A percentile compares a stretch with the other conserved stretches of the same genome.
Conservation (phyloP, 2,797 vertebrate genomes). For the Sebastes minor region DNA sequence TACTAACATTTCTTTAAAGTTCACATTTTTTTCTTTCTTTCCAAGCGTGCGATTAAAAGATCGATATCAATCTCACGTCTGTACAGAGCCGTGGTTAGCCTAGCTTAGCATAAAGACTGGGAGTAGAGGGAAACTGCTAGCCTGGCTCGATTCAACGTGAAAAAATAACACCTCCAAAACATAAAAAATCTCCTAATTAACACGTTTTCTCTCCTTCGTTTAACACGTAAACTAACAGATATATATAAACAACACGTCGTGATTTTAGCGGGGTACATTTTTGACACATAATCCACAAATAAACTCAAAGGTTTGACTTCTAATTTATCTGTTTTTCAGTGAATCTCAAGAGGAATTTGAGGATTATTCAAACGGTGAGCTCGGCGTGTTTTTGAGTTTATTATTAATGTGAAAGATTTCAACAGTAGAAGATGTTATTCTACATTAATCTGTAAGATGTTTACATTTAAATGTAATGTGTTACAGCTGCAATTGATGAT, state of each 20-base stretch:
- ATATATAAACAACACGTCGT: too few species aligned
- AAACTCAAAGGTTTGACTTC: neutral
- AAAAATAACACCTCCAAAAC: too few species aligned
- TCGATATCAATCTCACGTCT: too few species aligned
- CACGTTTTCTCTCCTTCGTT: too few species aligned
- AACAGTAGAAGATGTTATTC: neutral
- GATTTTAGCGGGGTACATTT: too few species aligned
- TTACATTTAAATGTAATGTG: neutral
- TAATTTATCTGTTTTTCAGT: conserved; percentile 5
- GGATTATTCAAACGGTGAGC: neutral
- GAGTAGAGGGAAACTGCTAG: neutral
- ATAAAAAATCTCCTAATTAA: too few species aligned
- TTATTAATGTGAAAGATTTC: neutral
- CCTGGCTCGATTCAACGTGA: neutral
- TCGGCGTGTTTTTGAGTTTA: neutral
- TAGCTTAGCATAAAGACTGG: neutral
- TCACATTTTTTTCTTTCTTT: neutral
- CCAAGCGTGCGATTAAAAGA: neutral
- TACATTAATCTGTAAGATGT: neutral
- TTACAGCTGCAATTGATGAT: neutral
- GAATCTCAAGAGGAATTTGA: neutral
- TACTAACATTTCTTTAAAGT: neutral
- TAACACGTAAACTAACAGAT: too few species aligned
- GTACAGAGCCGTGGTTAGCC: neutral
- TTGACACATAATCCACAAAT: neutral